Evolutionary conservation across 2,113 vertebrate genomes (phyloP).

Genomic region (Glaucomys volans): DNA sequence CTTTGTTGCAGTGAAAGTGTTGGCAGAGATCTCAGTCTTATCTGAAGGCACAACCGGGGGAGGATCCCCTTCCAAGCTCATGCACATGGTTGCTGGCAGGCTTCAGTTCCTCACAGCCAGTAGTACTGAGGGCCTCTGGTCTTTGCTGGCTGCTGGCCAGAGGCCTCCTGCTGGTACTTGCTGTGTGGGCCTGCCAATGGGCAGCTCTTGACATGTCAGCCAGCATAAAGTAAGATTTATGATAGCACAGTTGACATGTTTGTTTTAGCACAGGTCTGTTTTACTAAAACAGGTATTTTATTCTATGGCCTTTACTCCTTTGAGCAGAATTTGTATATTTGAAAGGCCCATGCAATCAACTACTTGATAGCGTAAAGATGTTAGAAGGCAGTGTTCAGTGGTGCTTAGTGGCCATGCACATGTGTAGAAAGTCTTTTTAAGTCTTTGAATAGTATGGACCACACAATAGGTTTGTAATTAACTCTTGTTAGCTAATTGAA

Average conservation of each 20-base stretch:
- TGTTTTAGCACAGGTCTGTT: neutral
- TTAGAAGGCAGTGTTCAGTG: neutral
- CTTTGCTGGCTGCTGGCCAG: neutral
- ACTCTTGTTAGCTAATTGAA: neutral
- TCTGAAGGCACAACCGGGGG: neutral
- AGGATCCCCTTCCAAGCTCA: neutral
- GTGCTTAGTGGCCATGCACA: neutral
- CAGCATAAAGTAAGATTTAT: neutral
- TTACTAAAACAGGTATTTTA: neutral
- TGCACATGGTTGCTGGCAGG: neutral
- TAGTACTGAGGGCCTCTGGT: neutral
- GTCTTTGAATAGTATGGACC: neutral
- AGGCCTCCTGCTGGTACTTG: neutral
- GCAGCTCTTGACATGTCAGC: neutral
- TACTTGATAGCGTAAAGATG: neutral
- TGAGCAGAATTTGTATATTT: neutral
- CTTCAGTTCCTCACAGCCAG: neutral
- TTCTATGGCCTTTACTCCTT: neutral
- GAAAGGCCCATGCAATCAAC: neutral
- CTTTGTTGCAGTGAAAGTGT: neutral
- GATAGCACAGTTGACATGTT: neutral
- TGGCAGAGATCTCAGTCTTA: neutral
- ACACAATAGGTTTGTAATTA: neutral
- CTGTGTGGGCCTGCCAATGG: neutral
- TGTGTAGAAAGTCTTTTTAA: slow-evolving; percentile 18